Conservation (phyloP, 2,797 vertebrate species). For the Rhabdomys pumilio region DNA sequence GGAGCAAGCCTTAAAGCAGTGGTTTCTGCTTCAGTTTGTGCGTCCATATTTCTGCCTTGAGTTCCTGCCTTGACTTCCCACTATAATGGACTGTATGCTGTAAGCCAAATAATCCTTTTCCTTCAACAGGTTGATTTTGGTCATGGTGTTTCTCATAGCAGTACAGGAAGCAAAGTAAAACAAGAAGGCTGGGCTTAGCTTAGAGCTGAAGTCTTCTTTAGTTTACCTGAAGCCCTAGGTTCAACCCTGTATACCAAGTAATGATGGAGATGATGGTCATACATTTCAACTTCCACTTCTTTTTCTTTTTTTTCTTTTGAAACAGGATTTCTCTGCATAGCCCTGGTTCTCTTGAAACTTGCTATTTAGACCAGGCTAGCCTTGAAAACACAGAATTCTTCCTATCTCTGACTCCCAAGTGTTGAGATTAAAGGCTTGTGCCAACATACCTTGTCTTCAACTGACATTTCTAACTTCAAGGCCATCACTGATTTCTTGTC, state of each 20-base stretch:
- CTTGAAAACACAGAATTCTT: not conserved
- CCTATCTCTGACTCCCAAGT: not conserved
- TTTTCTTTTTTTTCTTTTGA: not conserved
- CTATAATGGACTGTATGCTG: not conserved
- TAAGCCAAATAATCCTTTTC: not conserved
- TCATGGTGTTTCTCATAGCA: not conserved
- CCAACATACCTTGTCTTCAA: not conserved
- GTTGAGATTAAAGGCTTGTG: not conserved
- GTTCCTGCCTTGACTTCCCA: not conserved
- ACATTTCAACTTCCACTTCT: not conserved
- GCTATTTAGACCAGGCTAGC: not conserved
- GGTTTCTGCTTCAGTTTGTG: not conserved
- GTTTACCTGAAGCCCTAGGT: not conserved
- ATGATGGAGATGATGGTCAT: not conserved
- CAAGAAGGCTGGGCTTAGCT: not conserved
- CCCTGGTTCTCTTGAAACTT: not conserved
- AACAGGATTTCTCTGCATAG: not conserved
- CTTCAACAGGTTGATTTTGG: not conserved
- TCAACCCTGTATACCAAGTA: not conserved
- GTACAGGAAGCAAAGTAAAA: not conserved
- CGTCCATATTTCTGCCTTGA: not conserved
- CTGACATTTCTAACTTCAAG: not conserved
- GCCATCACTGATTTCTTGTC: not conserved
- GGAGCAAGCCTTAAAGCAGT: not conserved
- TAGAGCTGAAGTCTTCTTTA: not conserved